phyloP scores from a whole-genome alignment of 2,113 vertebrate genomes.

The Mustelus asterias region DNA sequence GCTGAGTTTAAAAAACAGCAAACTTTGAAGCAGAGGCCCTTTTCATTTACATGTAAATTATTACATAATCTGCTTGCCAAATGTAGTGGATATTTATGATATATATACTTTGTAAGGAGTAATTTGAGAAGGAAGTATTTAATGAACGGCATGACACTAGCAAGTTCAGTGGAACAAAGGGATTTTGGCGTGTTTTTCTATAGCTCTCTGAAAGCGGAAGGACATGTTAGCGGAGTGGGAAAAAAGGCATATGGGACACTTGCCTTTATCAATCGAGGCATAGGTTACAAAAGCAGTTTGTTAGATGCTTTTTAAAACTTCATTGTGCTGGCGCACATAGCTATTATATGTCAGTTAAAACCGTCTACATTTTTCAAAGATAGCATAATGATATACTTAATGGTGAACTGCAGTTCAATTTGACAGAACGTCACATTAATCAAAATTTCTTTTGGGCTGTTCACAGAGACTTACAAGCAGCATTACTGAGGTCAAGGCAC shows the following conservation, averaged over 20 bases:
- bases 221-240: too few species aligned
- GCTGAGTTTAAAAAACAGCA: not conserved
- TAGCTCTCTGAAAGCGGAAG: too few species aligned
- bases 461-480: constrained; percentile 46
- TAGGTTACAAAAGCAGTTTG: not conserved
- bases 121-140: too few species aligned
- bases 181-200: too few species aligned
- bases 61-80: constrained; percentile 44
- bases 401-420: constrained; percentile 45
- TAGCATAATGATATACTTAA: constrained; percentile 53
- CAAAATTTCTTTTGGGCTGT: constrained; percentile 46
- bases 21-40: constrained; percentile 31
- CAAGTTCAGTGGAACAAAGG: too few species aligned
- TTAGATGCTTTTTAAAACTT: constrained; percentile 37
- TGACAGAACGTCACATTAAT: constrained; percentile 49
- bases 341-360: constrained; percentile 51
- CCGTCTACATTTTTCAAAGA: constrained; percentile 49
- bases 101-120: constrained; percentile 25
- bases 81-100: constrained; percentile 46
- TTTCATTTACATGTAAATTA: constrained; percentile 44
- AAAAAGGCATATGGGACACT: too few species aligned
- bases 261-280: too few species aligned
- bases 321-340: constrained; percentile 42
- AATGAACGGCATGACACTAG: too few species aligned
- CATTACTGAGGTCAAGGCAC: constrained; percentile 47